phyloP scores from a whole-genome alignment of 2,113 vertebrate genomes.

The Hydropotes inermis region DNA sequence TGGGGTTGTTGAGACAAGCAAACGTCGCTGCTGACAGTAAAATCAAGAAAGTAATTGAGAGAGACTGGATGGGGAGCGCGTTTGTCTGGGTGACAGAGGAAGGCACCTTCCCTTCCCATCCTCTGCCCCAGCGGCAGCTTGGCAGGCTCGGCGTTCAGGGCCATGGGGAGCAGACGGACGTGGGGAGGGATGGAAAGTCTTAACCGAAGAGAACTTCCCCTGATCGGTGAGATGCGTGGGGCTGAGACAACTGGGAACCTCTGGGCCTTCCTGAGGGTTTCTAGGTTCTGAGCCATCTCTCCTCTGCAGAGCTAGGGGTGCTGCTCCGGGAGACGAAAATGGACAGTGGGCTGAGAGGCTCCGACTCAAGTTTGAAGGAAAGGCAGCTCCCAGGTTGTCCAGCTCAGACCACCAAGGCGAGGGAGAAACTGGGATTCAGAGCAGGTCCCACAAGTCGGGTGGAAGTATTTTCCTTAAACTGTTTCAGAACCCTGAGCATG shows the following conservation, averaged over 20 bases:
- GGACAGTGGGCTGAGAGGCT: background rate
- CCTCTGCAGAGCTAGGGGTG: background rate
- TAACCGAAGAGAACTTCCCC: background rate
- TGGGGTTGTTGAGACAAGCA: background rate
- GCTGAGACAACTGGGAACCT: background rate
- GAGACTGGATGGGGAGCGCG: rapidly evolving
- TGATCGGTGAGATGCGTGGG: too few relatives aligned
- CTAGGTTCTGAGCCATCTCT: background rate
- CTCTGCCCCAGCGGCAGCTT: background rate
- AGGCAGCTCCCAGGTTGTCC: background rate
- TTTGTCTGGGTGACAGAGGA: background rate
- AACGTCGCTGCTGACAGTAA: background rate
- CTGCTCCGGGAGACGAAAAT: background rate
- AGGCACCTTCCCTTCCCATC: background rate
- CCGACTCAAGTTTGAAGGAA: background rate
- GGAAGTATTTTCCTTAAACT: background rate
- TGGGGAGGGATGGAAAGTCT: background rate
- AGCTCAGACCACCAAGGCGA: background rate
- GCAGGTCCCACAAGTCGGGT: background rate
- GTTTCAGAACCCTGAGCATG: background rate
- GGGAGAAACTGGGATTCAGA: background rate
- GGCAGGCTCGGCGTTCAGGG: too few relatives aligned
- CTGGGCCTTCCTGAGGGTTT: background rate
- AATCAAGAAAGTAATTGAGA: background rate
- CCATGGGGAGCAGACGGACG: too few relatives aligned